Percentiles rank a stretch among this genome's conserved stretches.
Evolutionary conservation across 2,888 invertebrate genomes (phyloP).

Genomic region (Epirrita christyi): DNA sequence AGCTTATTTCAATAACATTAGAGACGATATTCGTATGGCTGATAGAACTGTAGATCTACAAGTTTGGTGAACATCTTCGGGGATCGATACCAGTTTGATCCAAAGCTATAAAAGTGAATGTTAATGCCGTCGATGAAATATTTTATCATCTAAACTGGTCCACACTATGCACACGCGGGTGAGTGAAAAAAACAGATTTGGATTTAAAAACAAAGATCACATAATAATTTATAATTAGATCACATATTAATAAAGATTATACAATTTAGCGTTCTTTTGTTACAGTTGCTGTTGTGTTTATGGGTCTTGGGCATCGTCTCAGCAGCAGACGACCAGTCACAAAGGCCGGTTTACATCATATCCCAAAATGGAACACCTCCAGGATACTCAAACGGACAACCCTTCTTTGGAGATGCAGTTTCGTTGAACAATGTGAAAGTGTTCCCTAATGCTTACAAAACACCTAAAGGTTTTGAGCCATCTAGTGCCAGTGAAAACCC

Average conservation of each 20-base stretch:
- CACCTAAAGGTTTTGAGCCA: constrained; percentile 6
- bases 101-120: constrained; percentile 73
- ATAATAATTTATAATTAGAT: constrained; percentile 1
- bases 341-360: constrained; percentile 12
- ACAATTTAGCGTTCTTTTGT: constrained; percentile 25
- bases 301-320: constrained; percentile 48
- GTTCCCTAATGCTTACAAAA: constrained; percentile 22
- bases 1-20: constrained; percentile 41
- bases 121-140: constrained; percentile 56
- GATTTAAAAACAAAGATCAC: constrained; percentile 6
- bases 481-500: constrained; percentile 4
- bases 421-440: constrained; percentile 23
- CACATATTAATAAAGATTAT: not conserved
- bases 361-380: constrained; percentile 14
- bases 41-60: constrained; percentile 38
- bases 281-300: constrained; percentile 70
- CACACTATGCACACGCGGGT: constrained; percentile 74
- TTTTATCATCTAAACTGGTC: constrained; percentile 59
- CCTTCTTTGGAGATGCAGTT: constrained; percentile 13
- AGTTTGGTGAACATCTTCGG: constrained; percentile 58
- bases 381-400: constrained; percentile 5
- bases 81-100: constrained; percentile 67
- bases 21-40: constrained; percentile 48
- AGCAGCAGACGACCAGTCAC: constrained; percentile 23
- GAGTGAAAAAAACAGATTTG: constrained; percentile 26